Evolutionary conservation across 2,113 vertebrate species (phyloP).

Genomic region (Thalassoma bifasciatum): DNA sequence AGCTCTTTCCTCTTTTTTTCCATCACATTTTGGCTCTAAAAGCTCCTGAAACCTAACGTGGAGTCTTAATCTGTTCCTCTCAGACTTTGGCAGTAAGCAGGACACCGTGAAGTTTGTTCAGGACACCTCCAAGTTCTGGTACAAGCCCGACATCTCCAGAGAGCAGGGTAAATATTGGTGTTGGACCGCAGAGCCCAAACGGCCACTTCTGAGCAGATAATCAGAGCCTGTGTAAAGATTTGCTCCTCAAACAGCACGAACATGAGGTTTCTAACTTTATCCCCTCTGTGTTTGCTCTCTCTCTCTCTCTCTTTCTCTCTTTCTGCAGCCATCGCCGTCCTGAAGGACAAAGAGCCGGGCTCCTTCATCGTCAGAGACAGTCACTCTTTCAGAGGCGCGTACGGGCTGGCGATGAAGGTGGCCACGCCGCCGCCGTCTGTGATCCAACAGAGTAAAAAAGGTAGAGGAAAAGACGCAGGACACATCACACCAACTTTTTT

Average conservation of each 20-base stretch:
- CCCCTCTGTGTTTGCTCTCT: slow-evolving; percentile 41
- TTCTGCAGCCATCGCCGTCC: slow-evolving; percentile 88
- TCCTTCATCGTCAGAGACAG: slow-evolving; percentile 95
- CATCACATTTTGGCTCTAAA: background rate
- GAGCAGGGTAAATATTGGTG: slow-evolving; percentile 90
- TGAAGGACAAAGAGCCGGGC: slow-evolving; percentile 94
- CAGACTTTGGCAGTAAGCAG: slow-evolving; percentile 87
- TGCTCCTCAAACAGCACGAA: no score
- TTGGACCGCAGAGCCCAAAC: slow-evolving; percentile 29
- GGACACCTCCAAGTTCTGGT: slow-evolving; percentile 98
- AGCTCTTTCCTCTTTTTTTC: background rate
- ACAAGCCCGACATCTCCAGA: slow-evolving; percentile 96
- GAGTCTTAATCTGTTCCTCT: slow-evolving; percentile 50
- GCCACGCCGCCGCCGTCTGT: slow-evolving; percentile 92
- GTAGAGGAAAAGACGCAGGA: slow-evolving; percentile 72
- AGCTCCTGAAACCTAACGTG: slow-evolving; percentile 24
- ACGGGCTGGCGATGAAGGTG: slow-evolving; percentile 96
- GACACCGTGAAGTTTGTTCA: slow-evolving; percentile 96
- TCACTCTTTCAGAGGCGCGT: slow-evolving; percentile 95
- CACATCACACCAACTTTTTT: no score
- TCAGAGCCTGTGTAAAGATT: slow-evolving; percentile 18
- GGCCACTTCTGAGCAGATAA: slow-evolving; percentile 33
- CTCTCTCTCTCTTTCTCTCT: background rate
- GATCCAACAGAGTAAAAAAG: slow-evolving; percentile 91
- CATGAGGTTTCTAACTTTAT: slow-evolving; percentile 30